Evolutionary conservation across 2,113 vertebrate genomes (phyloP), one percentile per base, ranked within the genome.

Genomic region (Panurus biarmicus): DNA sequence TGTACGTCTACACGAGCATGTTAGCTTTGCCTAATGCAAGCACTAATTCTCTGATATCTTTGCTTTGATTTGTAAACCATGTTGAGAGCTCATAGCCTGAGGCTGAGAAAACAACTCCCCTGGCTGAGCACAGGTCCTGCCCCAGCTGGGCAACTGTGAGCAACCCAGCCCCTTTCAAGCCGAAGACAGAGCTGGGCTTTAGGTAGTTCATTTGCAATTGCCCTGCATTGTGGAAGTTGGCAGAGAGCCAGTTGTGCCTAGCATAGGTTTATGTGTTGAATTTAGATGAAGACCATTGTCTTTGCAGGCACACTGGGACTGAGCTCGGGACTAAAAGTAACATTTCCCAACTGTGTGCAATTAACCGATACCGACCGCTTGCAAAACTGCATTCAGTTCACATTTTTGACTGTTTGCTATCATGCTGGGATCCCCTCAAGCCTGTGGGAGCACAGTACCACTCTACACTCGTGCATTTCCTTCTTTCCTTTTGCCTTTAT

Each of bases 361-460:
- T 61, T 83, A 74, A 57, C 22, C 1, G 2, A 31, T 28, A 69
- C 14, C 0, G 0, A 36, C 33, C 23, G 66, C 45, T 75, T 76
- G 31, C 61, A 89, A 53, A 83, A 73, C 25, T 50, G 12, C 38
- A 17, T 90, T 95, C 42, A 47, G 38, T 66, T 90, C 18, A 35
- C 84, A 47, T 50, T 92, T 62, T 73, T 76, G 58, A 90, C 7
- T n/a, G 28, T 56, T 72, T 76, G 19, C 36, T 17, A 13, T 65
- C 47, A 14, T 53, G 17, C 45, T 77, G 33, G 29, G 35, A 89
- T 11, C 13, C 8, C 42, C 2, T 3, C 4, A n/a, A 80, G 50
- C n/a, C 65, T 84, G 8, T 86, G 47, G 44, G 60, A 92, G 9
- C 25, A 14, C 24, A 24, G 36, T 33, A 61, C 14, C 23, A 14